Percentiles rank a stretch among this genome's conserved stretches.
Conservation (phyloP, 2,113 vertebrate genomes). For the Nansenia antarctica region DNA sequence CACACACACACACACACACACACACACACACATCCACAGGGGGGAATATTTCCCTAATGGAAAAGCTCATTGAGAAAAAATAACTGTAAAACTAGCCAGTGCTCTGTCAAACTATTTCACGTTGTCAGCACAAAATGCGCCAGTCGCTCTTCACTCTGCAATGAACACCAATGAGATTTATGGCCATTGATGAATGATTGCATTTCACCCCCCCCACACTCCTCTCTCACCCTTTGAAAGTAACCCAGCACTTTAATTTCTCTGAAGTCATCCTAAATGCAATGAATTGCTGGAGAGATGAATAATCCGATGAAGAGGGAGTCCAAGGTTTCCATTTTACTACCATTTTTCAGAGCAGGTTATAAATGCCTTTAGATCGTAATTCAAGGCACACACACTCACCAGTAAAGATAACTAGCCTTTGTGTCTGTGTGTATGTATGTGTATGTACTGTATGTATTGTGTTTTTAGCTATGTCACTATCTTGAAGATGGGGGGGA, state of each 20-base stretch:
- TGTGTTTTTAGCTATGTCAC: neutral
- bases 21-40: slow-evolving; percentile 26
- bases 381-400: too few relatives aligned
- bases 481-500: neutral
- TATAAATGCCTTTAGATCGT: slow-evolving; percentile 33
- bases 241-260: slow-evolving; percentile 65
- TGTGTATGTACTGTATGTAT: neutral
- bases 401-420: slow-evolving; percentile 12
- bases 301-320: slow-evolving; percentile 50
- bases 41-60: slow-evolving; percentile 63
- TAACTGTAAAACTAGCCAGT: slow-evolving; percentile 61
- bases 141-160: slow-evolving; percentile 57
- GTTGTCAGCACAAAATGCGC: slow-evolving; percentile 67
- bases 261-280: slow-evolving; percentile 63
- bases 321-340: slow-evolving; percentile 47
- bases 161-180: slow-evolving; percentile 62
- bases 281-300: slow-evolving; percentile 58
- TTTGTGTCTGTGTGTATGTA: neutral
- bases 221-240: slow-evolving; percentile 58
- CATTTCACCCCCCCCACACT: slow-evolving; percentile 52
- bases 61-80: slow-evolving; percentile 68
- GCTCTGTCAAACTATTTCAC: slow-evolving; percentile 68
- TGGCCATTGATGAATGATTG: slow-evolving; percentile 73
- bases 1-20: slow-evolving; percentile 10
- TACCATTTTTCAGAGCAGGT: slow-evolving; percentile 33